Base-by-base conservation (phyloP, 2,113 vertebrate species). In the Cyprinodon variegatus region DNA sequence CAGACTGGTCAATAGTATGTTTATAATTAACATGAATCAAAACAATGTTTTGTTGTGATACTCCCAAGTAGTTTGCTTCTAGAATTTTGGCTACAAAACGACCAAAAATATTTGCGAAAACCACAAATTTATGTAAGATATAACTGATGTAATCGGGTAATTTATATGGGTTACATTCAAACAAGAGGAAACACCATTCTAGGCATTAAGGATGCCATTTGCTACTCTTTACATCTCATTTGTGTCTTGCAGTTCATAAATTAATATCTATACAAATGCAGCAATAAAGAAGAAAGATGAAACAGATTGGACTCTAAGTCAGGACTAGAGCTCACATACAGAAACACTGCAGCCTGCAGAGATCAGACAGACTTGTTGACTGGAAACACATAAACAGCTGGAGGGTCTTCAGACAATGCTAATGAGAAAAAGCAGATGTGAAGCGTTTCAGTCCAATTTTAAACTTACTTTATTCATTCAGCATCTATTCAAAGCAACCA, bases 151-250 rank as follows among this genome's bases (percentile, higher is more conserved):
- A 40, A 74, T n/a, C 39, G 39, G 36, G 59, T 7, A 4, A 59
- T 37, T 57, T 0, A 61, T 3, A 67, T 9, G 14, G 8, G 10
- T 74, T 4, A 29, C 77, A 72, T 3, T 6, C 8, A 9, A 14
- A 41, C 17, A 60, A 61, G 57, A 64, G 12, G 43, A 60, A 0
- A 8, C 22, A 37, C 14, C 37, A 64, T 37, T 45, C 5, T 37
- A 17, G 68, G 37, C 37, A 46, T 72, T 48, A 11, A 78, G 17
- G 7, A 7, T 68, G 29, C 11, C 14, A 48, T 11, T n/a, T 1
- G 20, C 70, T 57, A 29, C 65, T 79, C 22, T 83, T 88, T 88
- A 38, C 67, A 87, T 87, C 71, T 88, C 78, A 87, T 90, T 88
- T 88, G 83, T 60, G 73, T 87, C 50, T 59, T 60, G 40, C 15